Evolutionary conservation across 2,113 vertebrate species (phyloP).

Genomic region (Ciconia stormi): DNA sequence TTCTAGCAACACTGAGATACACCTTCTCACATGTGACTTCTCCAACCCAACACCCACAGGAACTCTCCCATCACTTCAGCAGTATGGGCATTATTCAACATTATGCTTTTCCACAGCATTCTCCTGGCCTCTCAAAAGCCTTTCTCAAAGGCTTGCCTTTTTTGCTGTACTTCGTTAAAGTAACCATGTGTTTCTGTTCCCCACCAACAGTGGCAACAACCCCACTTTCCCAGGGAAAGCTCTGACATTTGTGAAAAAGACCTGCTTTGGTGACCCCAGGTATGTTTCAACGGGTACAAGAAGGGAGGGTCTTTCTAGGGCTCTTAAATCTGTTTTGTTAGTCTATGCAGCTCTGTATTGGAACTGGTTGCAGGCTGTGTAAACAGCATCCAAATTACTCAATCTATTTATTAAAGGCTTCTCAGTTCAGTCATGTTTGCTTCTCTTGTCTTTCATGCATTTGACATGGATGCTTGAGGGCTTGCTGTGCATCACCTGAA

Average conservation of each 20-base stretch:
- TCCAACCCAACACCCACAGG: neutral
- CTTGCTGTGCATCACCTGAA: neutral
- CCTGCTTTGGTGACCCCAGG: rapidly evolving
- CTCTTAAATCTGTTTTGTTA: neutral
- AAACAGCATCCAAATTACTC: neutral
- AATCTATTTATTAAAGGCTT: neutral
- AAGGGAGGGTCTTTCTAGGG: neutral
- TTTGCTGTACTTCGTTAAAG: neutral
- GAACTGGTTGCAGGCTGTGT: neutral
- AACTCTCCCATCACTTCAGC: neutral
- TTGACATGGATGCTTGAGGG: neutral
- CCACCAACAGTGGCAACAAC: neutral
- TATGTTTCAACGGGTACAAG: neutral
- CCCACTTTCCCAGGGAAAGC: neutral
- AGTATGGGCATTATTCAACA: rapidly evolving
- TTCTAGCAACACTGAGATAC: neutral
- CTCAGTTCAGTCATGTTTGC: neutral
- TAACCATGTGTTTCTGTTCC: neutral
- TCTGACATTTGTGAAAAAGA: neutral
- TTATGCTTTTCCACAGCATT: neutral
- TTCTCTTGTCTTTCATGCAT: neutral
- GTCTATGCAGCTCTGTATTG: rapidly evolving
- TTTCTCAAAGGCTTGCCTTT: neutral
- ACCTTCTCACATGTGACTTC: neutral
- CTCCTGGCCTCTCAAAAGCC: neutral